These are phyloP conservation scores for Callopanchax toddi DNA, from an alignment of 2,113 vertebrate species.

Conservation along the genomic window DNA sequence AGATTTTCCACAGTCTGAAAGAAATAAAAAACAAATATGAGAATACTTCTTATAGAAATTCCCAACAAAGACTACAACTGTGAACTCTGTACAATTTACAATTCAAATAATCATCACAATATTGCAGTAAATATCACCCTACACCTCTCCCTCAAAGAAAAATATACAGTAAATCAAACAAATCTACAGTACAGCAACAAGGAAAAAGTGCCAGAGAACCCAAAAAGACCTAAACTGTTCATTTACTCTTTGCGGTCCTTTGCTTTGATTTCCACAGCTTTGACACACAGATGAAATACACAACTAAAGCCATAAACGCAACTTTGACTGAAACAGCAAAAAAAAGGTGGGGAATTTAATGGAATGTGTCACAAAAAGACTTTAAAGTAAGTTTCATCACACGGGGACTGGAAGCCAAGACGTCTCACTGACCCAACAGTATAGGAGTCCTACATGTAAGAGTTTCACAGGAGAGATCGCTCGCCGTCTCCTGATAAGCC, in stretches of 20 bases:
- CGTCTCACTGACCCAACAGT: slow-evolving; percentile 39
- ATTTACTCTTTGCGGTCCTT: slow-evolving; percentile 48
- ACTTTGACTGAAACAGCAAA: slow-evolving; percentile 28
- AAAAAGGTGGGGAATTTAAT: slow-evolving; percentile 36
- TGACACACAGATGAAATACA: slow-evolving; percentile 46
- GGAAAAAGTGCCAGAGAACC: slow-evolving; percentile 77
- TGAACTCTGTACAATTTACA: slow-evolving; percentile 80
- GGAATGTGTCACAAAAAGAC: slow-evolving; percentile 49
- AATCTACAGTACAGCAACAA: slow-evolving; percentile 77
- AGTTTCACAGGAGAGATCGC: slow-evolving; percentile 13
- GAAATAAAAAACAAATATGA: slow-evolving; percentile 33
- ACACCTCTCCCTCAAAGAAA: slow-evolving; percentile 65
- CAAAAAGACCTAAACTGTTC: slow-evolving; percentile 45
- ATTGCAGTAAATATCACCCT: slow-evolving; percentile 77
- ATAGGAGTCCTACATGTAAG: slow-evolving; percentile 33
- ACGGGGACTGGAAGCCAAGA: slow-evolving; percentile 51
- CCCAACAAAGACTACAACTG: slow-evolving; percentile 65
- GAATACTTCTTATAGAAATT: slow-evolving; percentile 60
- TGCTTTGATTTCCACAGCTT: slow-evolving; percentile 53
- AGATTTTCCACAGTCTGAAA: slow-evolving; percentile 70
- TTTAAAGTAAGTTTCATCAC: slow-evolving; percentile 21
- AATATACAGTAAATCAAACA: slow-evolving; percentile 74
- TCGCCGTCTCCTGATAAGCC: slow-evolving; percentile 57
- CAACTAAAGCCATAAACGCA: slow-evolving; percentile 48
- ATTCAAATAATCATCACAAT: slow-evolving; percentile 78